Evolutionary conservation across 2,113 vertebrate genomes (phyloP).

Genomic region (Nerophis lumbriciformis): DNA sequence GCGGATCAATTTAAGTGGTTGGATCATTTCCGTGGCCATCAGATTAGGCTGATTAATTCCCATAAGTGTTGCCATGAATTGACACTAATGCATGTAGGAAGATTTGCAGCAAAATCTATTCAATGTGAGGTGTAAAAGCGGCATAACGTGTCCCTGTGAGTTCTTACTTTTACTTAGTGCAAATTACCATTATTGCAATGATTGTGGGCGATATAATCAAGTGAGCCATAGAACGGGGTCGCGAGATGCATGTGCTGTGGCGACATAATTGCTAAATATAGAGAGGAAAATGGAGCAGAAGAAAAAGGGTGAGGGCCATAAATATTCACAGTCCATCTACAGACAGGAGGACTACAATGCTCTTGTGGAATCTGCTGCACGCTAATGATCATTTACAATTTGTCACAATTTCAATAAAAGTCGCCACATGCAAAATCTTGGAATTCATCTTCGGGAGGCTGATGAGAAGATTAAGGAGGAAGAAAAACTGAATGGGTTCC

Average conservation of each 20-base stretch:
- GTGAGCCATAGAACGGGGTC: background rate
- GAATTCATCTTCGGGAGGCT: background rate
- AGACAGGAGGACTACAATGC: constrained; percentile 30
- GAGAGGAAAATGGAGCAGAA: constrained; percentile 65
- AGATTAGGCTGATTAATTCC: constrained; percentile 67
- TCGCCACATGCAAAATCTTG: background rate
- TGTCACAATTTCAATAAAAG: too few species aligned
- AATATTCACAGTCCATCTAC: constrained; percentile 63
- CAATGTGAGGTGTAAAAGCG: constrained; percentile 13
- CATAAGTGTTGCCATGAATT: constrained; percentile 63
- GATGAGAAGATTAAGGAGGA: constrained; percentile 8
- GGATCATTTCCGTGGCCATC: constrained; percentile 64
- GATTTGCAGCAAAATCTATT: constrained; percentile 33
- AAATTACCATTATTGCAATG: background rate
- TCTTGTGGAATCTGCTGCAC: background rate
- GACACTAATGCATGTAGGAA: constrained; percentile 59
- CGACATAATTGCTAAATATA: constrained; percentile 66
- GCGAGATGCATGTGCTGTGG: constrained; percentile 36
- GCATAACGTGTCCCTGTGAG: background rate
- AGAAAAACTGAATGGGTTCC: constrained; percentile 24
- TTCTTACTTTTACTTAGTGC: background rate
- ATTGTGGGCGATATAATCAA: background rate
- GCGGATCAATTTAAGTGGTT: constrained; percentile 69
- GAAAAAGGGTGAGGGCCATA: constrained; percentile 52
- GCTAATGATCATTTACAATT: background rate